phyloP scores from a whole-genome alignment of 2,888 invertebrate genomes.

The Drosophila mimetica region DNA sequence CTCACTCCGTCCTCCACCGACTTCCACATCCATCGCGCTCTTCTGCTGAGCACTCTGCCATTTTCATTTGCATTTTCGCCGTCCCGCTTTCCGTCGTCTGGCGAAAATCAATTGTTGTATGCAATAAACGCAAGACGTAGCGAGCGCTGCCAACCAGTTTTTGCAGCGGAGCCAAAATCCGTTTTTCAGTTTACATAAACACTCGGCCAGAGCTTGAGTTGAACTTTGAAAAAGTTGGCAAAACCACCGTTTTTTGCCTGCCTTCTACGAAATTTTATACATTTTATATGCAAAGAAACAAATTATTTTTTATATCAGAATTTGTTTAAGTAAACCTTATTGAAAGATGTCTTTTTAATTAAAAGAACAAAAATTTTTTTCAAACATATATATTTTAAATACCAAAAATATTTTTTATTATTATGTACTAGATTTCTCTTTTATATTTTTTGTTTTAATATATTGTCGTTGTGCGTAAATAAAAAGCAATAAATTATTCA shows the following conservation, averaged over 20 bases:
- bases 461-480: no score
- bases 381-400: neutral
- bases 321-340: no score
- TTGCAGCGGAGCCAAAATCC: conserved; percentile 27
- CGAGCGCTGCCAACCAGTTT: conserved; percentile 24
- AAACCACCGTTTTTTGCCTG: neutral
- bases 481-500: neutral
- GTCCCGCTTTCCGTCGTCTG: conserved; percentile 19
- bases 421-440: no score
- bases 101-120: conserved; percentile 61
- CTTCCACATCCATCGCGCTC: conserved; percentile 2
- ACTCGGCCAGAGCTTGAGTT: conserved; percentile 1
- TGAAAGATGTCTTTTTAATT: no score
- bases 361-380: neutral
- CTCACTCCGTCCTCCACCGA: conserved; percentile 2
- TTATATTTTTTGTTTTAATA: no score
- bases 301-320: neutral
- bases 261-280: neutral
- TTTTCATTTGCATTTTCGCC: conserved; percentile 64
- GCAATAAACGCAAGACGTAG: conserved; percentile 37
- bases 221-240: conserved; percentile 4
- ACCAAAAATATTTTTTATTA: no score
- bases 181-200: conserved; percentile 31
- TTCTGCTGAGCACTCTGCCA: conserved; percentile 50
- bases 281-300: neutral